Evolutionary conservation across 2,888 invertebrate species (phyloP), one percentile per base, ranked within the genome.

Genomic region (Gastrophysa polygoni): DNA sequence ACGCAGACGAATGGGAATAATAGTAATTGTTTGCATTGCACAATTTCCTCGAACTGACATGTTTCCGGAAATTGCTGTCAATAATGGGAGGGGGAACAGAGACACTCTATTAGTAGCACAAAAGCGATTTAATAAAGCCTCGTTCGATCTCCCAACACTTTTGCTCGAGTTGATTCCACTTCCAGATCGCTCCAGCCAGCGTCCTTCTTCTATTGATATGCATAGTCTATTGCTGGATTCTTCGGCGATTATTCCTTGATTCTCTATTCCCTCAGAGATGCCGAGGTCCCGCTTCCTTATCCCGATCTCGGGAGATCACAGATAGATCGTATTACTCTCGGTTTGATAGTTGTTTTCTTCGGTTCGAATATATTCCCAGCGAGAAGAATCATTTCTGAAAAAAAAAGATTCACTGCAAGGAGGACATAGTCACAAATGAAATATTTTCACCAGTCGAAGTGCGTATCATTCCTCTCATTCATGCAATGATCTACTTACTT

Each of bases 51-150:
- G 71, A 74, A 75, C 76, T 81, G 81, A 81, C 81, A 77, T 81
- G 81, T 80, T 78, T 78, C 79, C 79, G 82, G 82, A 82, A 81
- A 82, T 82, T 82, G 81, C 81, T 80, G 82, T 80, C 81, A 81
- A 80, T 81, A 80, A 78, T 78, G 70, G 70, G 78, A 80, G 78
- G 77, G 77, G 75, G 24, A 24, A 24, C 78, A 77, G 77, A 74
- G 73, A 46, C 73, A 72, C 74, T 71, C 80, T 78, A 79, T 79
- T 80, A 79, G 80, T 79, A 78, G 73, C 75, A 80, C 80, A 80
- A 80, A 80, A 79, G 78, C 78, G 78, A 80, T 81, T 81, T 80
- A 81, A 81, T 81, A 80, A 80, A 81, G 78, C 76, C 77, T 76
- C 78, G 79, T 79, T 78, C 78, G 78, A 77, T 78, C 76, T 66